Conservation (phyloP, 1,140 invertebrate genomes). For the Coelopa frigida region DNA sequence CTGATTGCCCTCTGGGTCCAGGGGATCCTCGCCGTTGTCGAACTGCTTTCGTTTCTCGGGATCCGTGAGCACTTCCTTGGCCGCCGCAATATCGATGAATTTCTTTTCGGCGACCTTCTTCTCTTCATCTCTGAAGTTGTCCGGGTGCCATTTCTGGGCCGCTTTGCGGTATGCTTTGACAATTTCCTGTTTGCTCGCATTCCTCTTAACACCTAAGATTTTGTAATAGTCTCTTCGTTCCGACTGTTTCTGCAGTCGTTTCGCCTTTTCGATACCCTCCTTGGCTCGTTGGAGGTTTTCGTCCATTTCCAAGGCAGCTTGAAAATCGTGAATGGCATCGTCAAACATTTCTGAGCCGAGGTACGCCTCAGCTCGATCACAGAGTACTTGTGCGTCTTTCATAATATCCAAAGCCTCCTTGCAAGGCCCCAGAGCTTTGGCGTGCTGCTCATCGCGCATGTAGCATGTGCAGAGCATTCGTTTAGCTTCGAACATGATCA, state of each 20-base stretch:
- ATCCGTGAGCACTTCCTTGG: constrained; percentile 89
- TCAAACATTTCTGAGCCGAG: constrained; percentile 86
- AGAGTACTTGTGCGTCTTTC: constrained; percentile 71
- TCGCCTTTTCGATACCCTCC: constrained; percentile 81
- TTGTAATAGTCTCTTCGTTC: constrained; percentile 97
- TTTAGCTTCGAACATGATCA: constrained; percentile 68
- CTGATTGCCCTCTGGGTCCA: constrained; percentile 84
- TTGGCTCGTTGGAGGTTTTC: constrained; percentile 72
- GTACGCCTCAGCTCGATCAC: constrained; percentile 89
- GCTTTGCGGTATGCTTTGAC: constrained; percentile 94
- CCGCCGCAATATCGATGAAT: constrained; percentile 98
- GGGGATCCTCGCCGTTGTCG: constrained; percentile 91
- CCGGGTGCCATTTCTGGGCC: constrained; percentile 98
- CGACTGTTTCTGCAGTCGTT: constrained; percentile 89
- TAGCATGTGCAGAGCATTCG: constrained; percentile 70
- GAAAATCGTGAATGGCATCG: constrained; percentile 83
- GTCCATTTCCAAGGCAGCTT: constrained; percentile 81
- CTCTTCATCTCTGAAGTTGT: constrained; percentile 86
- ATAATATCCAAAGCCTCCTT: constrained; percentile 70
- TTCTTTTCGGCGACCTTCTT: constrained; percentile 96
- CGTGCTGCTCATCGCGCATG: constrained; percentile 59
- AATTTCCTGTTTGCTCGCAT: constrained; percentile 88
- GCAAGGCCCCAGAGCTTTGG: constrained; percentile 67
- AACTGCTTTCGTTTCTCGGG: constrained; percentile 87
- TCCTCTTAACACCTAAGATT: constrained; percentile 71